phyloP scores from a whole-genome alignment of 2,113 vertebrate genomes.

The Okapia johnstoni region DNA sequence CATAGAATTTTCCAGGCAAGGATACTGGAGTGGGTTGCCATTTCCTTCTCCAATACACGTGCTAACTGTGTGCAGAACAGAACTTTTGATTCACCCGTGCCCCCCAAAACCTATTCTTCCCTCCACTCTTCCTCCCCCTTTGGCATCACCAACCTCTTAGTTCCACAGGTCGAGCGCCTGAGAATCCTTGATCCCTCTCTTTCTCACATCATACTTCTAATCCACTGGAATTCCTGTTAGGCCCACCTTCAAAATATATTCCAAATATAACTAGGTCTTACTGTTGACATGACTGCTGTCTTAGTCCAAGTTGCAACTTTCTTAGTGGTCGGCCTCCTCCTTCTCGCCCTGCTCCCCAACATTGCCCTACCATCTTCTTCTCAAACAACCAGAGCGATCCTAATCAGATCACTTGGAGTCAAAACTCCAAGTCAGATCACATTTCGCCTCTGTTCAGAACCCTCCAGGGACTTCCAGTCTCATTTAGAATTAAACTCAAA shows the following conservation, averaged over 20 bases:
- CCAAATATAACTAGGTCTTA: not conserved
- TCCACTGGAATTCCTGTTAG: not conserved
- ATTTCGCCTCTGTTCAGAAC: not conserved
- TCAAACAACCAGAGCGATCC: not conserved
- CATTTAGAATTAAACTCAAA: not conserved
- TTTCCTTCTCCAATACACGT: not conserved
- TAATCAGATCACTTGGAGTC: too few species aligned
- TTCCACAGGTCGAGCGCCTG: not conserved
- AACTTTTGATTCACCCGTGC: not conserved
- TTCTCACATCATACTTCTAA: not conserved
- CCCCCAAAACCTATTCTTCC: not conserved
- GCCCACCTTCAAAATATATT: not conserved
- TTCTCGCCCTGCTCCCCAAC: too few species aligned
- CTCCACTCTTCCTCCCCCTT: not conserved
- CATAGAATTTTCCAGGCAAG: not conserved
- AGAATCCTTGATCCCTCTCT: not conserved
- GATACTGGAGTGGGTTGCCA: not conserved
- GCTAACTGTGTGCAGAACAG: not conserved
- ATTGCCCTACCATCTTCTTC: not conserved
- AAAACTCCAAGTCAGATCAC: not conserved
- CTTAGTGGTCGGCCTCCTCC: not conserved
- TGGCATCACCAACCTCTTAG: not conserved
- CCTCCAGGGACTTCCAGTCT: not conserved
- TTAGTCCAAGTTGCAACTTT: not conserved
- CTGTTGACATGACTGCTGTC: accelerated